Conservation (phyloP, 2,113 vertebrate genomes). For the Galbula dea region DNA sequence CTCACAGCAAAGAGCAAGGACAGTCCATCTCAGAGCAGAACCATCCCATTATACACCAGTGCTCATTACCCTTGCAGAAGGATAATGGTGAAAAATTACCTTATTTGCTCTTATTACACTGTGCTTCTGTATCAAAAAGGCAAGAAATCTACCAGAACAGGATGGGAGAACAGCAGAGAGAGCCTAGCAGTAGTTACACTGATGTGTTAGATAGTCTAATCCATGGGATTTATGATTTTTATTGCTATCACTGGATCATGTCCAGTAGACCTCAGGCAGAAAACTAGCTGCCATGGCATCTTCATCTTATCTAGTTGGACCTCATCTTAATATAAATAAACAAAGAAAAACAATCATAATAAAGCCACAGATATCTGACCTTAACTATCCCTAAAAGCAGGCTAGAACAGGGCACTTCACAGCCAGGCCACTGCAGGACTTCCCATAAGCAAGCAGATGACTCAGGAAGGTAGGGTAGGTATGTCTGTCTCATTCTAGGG, state of each 20-base stretch:
- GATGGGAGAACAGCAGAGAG: neutral
- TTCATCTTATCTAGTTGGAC: slow-evolving; percentile 64
- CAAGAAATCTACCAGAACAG: neutral
- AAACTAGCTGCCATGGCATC: slow-evolving; percentile 58
- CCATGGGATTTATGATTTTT: slow-evolving; percentile 75
- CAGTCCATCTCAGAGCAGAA: neutral
- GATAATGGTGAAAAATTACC: fast-evolving
- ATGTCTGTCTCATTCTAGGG: neutral
- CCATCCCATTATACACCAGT: too few relatives aligned
- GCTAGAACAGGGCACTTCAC: neutral
- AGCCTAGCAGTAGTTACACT: neutral
- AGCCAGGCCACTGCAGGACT: neutral
- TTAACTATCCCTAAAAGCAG: neutral
- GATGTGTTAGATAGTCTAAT: slow-evolving; percentile 46
- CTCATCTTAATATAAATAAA: too few relatives aligned
- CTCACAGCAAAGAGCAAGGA: neutral
- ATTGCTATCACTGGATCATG: slow-evolving; percentile 62
- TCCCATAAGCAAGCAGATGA: neutral
- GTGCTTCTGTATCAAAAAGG: neutral
- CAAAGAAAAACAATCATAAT: too few relatives aligned
- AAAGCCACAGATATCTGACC: neutral
- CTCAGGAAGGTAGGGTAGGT: neutral
- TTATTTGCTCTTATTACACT: neutral
- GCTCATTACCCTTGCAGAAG: neutral
- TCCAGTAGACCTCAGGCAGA: slow-evolving; percentile 62